Base-by-base conservation (phyloP, 2,797 vertebrate species). In the Spinus pinus region DNA sequence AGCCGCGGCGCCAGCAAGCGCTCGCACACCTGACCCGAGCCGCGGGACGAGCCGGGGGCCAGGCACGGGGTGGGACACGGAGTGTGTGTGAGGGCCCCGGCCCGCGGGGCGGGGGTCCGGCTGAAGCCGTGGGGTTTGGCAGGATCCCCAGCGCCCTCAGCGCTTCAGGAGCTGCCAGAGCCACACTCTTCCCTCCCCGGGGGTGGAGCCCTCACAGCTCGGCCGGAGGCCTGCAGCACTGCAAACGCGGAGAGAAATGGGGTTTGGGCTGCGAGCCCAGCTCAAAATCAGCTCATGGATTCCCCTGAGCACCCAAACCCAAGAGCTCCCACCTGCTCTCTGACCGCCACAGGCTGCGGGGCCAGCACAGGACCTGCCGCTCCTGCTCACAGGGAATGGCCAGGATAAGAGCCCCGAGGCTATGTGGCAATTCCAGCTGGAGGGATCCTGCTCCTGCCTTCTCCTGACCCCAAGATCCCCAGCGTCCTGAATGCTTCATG, bases 1-100 rank as follows among this genome's bases (percentile, higher is more conserved):
- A 69, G 81, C 93, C 57, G 85, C 1, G 81, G 94, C 83, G n/a
- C n/a, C 41, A 94, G 95, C 41, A 97, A 97, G 82, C 75, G 94
- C 17, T 83, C 90, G 0, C 97, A 97, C 64, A 98, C 97, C 87
- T 98, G 98, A 98, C 54, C 74, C 17, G 20, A 56, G 87, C 82
- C 2, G 1, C 65, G 80, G 22, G 73, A 95, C 18, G 19, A 61
- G 88, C 83, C 3, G 69, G 75, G 90, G 81, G 19, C 33, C 74
- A 17, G 93, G 49, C 35, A 14, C 93, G 10, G 74, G 64, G 56
- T 19, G 31, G 92, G 82, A 72, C 27, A 51, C 1, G 7, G 58
- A 19, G 39, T 39, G 39, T 15, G 39, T 58, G 57, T 12, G 2
- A 49, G 61, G 80, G 41, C 56, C 6, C 21, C 67, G 27, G 14